Evolutionary conservation across 2,888 invertebrate species (phyloP), one percentile per base, ranked within the genome.

Genomic region (Ectemnius lituratus): DNA sequence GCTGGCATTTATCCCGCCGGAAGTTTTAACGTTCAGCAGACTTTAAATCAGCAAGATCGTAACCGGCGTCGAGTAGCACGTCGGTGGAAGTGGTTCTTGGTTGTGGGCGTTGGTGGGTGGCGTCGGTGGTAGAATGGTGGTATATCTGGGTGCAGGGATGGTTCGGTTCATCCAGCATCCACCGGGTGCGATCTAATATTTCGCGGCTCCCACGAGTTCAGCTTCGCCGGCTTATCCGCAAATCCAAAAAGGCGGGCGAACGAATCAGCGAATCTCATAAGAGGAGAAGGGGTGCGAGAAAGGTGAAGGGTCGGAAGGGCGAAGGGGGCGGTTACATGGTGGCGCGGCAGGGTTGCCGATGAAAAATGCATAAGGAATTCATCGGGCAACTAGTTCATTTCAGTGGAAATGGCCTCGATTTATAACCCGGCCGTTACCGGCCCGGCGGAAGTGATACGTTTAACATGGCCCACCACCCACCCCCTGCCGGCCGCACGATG

Each of bases 401-500:
- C 74, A 66, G 70, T 60, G 58, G 63, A 74, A 74, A 74, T 74
- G 70, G 70, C 60, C 56, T 62, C 74, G 74, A 74, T 74, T 74
- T 74, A 74, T 74, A 74, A 70, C 70, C 70, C 45, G 57, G 66
- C 70, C 64, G 63, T 74, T 74, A 66, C 74, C 70, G 66, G 74
- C 57, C 66, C 66, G 70, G 62, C 74, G 74, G 70, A 70, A 72
- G 68, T 63, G 72, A 72, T 70, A 75, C 75, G 75, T 62, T 75
- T 68, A 72, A 65, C 75, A 70, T 73, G 67, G 49, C 20, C 70
- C 72, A 8, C 37, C 37, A 1, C 5, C 37, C 37, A 37, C 5
- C 37, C 37, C 37, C 37, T n/a, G 37, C 11, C 37, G 37, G 72
- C 62, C 72, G 62, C 47, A 58, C 64, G 67, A 65, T 67, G 75